phyloP scores from a whole-genome alignment of 2,888 invertebrate species.

The Rhagonycha fulva region DNA sequence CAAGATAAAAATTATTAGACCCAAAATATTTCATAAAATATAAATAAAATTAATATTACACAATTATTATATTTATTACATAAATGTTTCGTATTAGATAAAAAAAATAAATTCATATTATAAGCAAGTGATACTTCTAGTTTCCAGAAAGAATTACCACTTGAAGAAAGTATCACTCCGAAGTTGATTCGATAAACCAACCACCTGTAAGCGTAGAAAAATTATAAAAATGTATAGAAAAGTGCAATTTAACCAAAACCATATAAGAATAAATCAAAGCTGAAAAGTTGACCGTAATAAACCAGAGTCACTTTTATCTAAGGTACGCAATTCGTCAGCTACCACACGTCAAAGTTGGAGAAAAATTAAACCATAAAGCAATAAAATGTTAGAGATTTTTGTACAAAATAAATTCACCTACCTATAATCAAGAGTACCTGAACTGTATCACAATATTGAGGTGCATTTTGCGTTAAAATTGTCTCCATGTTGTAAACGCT shows the following conservation, averaged over 20 bases:
- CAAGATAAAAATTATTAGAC: not conserved
- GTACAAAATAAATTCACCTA: constrained; percentile 9
- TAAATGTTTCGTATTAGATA: not conserved
- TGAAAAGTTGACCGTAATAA: not conserved
- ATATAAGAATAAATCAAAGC: not conserved
- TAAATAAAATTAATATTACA: not conserved
- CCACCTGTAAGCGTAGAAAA: not conserved
- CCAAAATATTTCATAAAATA: not conserved
- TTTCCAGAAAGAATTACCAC: not conserved
- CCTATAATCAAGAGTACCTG: constrained; percentile 10
- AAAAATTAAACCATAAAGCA: constrained; percentile 30
- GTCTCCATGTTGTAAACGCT: constrained; percentile 5
- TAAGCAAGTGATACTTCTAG: not conserved
- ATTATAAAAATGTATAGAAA: not conserved
- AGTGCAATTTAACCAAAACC: not conserved
- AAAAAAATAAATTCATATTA: not conserved
- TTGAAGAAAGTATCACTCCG: not conserved
- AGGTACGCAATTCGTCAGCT: not conserved
- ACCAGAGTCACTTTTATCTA: not conserved
- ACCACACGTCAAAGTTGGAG: not conserved
- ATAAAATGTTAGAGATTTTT: constrained; percentile 20
- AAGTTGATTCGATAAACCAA: not conserved
- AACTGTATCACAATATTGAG: constrained; percentile 5
- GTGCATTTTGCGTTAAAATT: not conserved
- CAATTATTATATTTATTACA: not conserved